These are phyloP conservation scores for Stenurella melanura DNA, from an alignment of 2,888 invertebrate species.

Conservation along the genomic window DNA sequence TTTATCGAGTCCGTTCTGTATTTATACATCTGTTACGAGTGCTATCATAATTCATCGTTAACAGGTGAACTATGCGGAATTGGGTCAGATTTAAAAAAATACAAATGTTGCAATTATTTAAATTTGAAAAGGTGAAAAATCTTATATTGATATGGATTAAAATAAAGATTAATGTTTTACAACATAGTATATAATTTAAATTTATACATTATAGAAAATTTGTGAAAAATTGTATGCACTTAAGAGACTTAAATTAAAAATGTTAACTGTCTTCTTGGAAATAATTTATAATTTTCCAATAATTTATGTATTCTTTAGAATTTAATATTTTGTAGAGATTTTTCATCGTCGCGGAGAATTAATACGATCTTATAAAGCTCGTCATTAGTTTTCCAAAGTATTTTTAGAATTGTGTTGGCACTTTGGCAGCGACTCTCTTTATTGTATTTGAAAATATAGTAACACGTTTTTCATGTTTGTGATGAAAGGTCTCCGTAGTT, in stretches of 20 bases:
- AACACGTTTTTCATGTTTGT: slow-evolving; percentile 7
- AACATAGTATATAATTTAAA: slow-evolving; percentile 10
- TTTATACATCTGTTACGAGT: slow-evolving; percentile 69
- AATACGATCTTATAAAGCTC: background rate
- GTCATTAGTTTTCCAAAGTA: slow-evolving; percentile 5
- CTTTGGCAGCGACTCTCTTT: slow-evolving; percentile 6
- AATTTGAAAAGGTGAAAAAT: slow-evolving; percentile 12
- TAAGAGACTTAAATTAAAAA: slow-evolving; percentile 23
- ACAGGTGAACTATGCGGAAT: slow-evolving; percentile 56
- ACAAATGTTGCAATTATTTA: slow-evolving; percentile 38
- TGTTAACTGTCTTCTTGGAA: slow-evolving; percentile 34
- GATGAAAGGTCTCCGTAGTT: no score
- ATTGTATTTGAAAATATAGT: background rate
- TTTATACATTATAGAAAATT: slow-evolving; percentile 25
- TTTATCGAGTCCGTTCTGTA: slow-evolving; percentile 69
- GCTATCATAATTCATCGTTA: slow-evolving; percentile 69
- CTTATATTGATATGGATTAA: slow-evolving; percentile 24
- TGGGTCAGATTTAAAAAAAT: slow-evolving; percentile 49
- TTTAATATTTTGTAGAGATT: slow-evolving; percentile 26
- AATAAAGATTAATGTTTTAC: slow-evolving; percentile 36
- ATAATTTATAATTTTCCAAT: slow-evolving; percentile 32
- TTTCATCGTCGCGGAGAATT: slow-evolving; percentile 12
- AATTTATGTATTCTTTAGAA: slow-evolving; percentile 27
- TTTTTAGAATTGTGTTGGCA: slow-evolving; percentile 19
- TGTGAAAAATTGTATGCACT: slow-evolving; percentile 21